Base-by-base conservation (phyloP, 92 coral and sea anemone species). In the Scolanthus callimorphus region DNA sequence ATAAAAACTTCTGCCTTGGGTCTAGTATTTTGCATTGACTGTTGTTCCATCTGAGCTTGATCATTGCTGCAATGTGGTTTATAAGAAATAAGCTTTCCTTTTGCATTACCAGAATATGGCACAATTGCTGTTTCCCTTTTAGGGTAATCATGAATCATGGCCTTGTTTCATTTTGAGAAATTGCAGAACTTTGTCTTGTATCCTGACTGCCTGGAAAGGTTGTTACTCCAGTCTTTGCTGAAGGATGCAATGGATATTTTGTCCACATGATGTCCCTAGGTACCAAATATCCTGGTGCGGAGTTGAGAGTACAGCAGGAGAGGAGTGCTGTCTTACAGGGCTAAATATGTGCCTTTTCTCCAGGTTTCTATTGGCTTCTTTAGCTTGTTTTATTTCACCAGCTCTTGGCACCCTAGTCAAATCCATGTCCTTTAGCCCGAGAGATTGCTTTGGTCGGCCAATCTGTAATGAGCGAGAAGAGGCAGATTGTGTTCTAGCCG, bases 371-470 rank as follows among this genome's bases (percentile, higher is more conserved):
- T 58, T 83, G 30, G 77, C 80, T 44, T 72, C 90, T 41, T 67
- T 85, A 9, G 90, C 80, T 38, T 57, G 29, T 64, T 83, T 84
- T 13, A 83, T 58, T 59, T 83, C 70, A 49, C 53, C 73, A 10
- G 90, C 96, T 17, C 66, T 62, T 22, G 41, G 64, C 48, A 63
- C 83, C 25, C 58, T 69, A 0, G 69, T 69, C 55, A 88, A 55
- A 49, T 88, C 86, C 17, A 88, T 56, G 43, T 88, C 90, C 41
- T 88, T 88, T 1, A 83, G 62, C 3, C 96, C 96, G 44, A 77
- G n/a, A 1, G 83, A 57, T 15, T 73, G 56, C 43, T 69, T 27
- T 1, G 83, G 96, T 41, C 84, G 63, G 2, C 96, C 96, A 17
- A 88, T 66, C 31, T 66, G 75, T 29, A 88, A 76, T 0, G 86